A percentile compares a stretch with the other conserved stretches of the same genome.
These are phyloP conservation scores for Synergus umbraculus DNA, from an alignment of 2,888 invertebrate species.

Conservation along the genomic window DNA sequence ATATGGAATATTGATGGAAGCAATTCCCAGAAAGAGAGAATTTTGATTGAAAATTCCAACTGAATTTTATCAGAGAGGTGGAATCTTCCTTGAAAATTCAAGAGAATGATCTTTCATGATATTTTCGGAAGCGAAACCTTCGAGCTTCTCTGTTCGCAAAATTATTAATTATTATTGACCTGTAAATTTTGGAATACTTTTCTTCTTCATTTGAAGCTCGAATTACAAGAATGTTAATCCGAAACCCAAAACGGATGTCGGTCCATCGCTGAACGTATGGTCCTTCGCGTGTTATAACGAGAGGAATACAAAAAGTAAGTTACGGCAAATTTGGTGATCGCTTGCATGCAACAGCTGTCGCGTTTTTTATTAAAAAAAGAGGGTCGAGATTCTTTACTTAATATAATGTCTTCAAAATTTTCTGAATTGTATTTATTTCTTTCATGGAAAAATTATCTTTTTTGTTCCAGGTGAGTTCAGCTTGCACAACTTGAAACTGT, in stretches of 20 bases:
- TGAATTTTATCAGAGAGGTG: background rate
- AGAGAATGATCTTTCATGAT: background rate
- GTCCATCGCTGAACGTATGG: constrained; percentile 33
- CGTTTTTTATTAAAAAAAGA: constrained; percentile 5
- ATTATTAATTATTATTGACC: background rate
- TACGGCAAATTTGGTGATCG: constrained; percentile 16
- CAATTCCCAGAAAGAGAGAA: background rate
- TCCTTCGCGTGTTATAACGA: constrained; percentile 1
- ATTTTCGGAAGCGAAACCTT: background rate
- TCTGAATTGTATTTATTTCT: background rate
- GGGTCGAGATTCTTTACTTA: background rate
- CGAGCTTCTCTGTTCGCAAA: background rate
- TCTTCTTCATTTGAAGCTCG: background rate
- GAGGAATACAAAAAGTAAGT: constrained; percentile 13
- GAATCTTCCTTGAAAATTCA: background rate
- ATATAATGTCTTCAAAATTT: background rate
- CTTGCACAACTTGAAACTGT: background rate
- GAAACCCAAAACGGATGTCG: constrained; percentile 25
- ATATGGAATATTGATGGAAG: background rate
- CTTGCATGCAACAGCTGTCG: constrained; percentile 26
- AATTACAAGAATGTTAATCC: constrained; percentile 25
- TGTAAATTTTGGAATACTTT: background rate
- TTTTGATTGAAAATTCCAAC: background rate
- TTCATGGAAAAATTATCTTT: background rate
- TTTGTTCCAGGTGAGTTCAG: background rate